Evolutionary conservation across 1,140 invertebrate genomes (phyloP).

Genomic region (Pemphigus obesinymphae): DNA sequence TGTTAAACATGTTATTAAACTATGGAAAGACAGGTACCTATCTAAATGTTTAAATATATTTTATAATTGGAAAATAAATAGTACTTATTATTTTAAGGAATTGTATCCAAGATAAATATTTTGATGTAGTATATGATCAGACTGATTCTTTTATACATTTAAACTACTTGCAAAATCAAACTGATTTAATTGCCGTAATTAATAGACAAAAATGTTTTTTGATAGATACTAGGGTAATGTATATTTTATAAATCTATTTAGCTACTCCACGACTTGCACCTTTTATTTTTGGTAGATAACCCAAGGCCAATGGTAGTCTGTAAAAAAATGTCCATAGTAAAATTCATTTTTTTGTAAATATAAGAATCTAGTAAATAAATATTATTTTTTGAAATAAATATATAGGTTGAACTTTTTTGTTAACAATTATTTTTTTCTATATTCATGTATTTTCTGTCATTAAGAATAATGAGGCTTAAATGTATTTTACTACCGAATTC

Average conservation of each 20-base stretch:
- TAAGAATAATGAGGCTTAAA: too few species aligned
- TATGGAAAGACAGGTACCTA: slow-evolving; percentile 23
- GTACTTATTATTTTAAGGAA: background rate
- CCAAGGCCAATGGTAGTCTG: too few species aligned
- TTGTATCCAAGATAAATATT: slow-evolving; percentile 26
- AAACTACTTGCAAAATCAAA: slow-evolving; percentile 1
- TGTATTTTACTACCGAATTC: too few species aligned
- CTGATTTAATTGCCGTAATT: slow-evolving; percentile 2
- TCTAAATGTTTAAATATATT: background rate
- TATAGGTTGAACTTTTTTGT: too few species aligned
- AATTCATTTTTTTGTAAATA: too few species aligned
- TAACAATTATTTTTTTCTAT: too few species aligned
- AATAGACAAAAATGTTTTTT: slow-evolving; percentile 5
- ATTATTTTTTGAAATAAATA: too few species aligned
- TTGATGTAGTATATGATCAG: background rate
- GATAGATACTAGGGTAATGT: slow-evolving; percentile 9
- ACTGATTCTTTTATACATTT: slow-evolving; percentile 25
- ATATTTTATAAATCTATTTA: background rate
- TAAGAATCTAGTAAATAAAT: too few species aligned
- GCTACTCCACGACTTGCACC: too few species aligned
- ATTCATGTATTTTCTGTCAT: too few species aligned
- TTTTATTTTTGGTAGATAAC: too few species aligned
- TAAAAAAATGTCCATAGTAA: too few species aligned
- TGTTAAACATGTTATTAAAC: slow-evolving; percentile 15
- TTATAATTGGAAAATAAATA: background rate